Evolutionary conservation across 2,888 invertebrate genomes (phyloP), one percentile per base, ranked within the genome.

Genomic region (Apamea crenata): DNA sequence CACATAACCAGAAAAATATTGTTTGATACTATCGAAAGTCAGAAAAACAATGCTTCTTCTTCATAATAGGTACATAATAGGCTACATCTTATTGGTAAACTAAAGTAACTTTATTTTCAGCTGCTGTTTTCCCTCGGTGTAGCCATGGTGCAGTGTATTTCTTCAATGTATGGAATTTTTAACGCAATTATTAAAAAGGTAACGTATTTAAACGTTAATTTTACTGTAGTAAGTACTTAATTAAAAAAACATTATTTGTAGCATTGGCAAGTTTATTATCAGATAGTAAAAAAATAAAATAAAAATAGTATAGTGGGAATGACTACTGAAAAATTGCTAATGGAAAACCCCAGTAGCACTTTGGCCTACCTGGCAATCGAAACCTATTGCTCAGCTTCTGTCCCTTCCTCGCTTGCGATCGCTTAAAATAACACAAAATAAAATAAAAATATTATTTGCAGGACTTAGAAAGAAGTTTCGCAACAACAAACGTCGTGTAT

Each of bases 71-170:
- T 53, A 53, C 2, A 53, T 53, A 21, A 21, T 53, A 21, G 4
- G 40, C 40, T 47, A 47, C 5, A 16, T 53, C 25, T 56, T 56
- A 32, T 72, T 72, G 3, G 1, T 25, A 29, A 25, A 32, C n/a
- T 47, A 77, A 65, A 47, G 1, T 7, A 14, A n/a, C 3, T 50
- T 63, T 70, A 18, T 66, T 83, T 83, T 69, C 74, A 83, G 83
- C 61, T 83, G 7, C 63, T 85, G 56, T 83, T 83, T 61, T 83
- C 83, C 5, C 63, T 85, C 2, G 69, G 72, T 5, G 66, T 85
- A n/a, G 82, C 86, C 29, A 81, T 83, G 69, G 77, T 83, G 12
- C 83, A 83, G 12, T 85, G 85, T 70, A 85, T 83, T 36, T 83
- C 32, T 50, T 83, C 83, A 29, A 83, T 83, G 86, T 83, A 83